Percentiles rank a stretch among this genome's conserved stretches.
Evolutionary conservation across 2,113 vertebrate genomes (phyloP).

Genomic region (Copsychus sechellarum): DNA sequence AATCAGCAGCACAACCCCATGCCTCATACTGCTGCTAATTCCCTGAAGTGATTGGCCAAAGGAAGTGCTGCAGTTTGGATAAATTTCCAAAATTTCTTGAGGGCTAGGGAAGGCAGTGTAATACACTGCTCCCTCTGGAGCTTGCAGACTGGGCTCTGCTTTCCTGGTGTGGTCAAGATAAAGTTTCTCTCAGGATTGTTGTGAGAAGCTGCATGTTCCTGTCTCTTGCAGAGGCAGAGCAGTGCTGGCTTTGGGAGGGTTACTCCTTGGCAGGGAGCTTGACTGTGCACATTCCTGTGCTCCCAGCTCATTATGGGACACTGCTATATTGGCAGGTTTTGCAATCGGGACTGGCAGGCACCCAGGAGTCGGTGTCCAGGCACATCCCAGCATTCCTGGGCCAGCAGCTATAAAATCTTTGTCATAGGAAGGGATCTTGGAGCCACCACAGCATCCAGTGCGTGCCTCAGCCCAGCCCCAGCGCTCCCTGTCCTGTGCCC

Average conservation of each 20-base stretch:
- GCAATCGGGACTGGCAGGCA: neutral
- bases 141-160: neutral
- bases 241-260: neutral
- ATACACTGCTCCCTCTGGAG: neutral
- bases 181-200: neutral
- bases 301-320: neutral
- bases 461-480: neutral
- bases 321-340: slow-evolving; percentile 31
- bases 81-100: neutral
- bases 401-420: neutral
- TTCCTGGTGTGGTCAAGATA: rapidly evolving
- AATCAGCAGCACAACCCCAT: neutral
- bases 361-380: neutral
- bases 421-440: neutral
- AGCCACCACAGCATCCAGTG: neutral
- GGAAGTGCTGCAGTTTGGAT: neutral
- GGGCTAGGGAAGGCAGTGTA: neutral
- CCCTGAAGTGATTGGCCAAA: neutral
- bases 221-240: neutral
- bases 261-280: neutral
- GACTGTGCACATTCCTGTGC: slow-evolving; percentile 20
- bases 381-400: neutral
- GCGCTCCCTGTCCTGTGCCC: neutral
- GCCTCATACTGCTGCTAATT: neutral
- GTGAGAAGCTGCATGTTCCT: neutral